Base-by-base conservation (phyloP, 2,888 invertebrate species). In the Aricia artaxerxes region DNA sequence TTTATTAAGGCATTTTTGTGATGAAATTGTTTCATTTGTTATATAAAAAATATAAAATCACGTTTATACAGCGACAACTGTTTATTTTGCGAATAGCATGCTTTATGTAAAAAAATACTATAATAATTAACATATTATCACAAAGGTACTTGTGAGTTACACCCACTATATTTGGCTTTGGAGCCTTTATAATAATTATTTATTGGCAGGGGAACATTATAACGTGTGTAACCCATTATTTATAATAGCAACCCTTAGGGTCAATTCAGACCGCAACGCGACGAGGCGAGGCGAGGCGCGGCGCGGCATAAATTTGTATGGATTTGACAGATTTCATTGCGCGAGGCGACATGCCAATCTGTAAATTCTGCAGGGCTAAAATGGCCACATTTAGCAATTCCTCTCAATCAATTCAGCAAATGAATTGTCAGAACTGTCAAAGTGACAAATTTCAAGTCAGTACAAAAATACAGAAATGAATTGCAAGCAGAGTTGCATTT, bases 121-220 rank as follows among this genome's bases (percentile, higher is more conserved):
- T 76, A 76, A 79, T 78, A 78, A 57, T 31, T 79, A 79, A 75
- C 35, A 76, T 73, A 73, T 84, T 91, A 91, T 91, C 91, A 91
- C 91, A 91, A 88, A 87, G 84, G 85, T 87, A 86, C 85, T 82
- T 83, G 84, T 85, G 87, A 90, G 90, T 91, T 85, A 86, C 4
- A 91, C 91, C 88, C 89, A 79, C 80, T 38, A 80, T 79, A 77
- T 73, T 80, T 81, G 76, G 78, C 49, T 79, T 31, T n/a, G n/a
- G 61, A 69, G 81, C 81, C 81, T 73, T 78, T 72, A 73, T 38
- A 77, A 77, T 64, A 77, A 77, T 64, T 72, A 77, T 64, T 72
- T 16, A 75, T 61, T 44, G 60, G 75, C 60, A 79, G 78, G 38
- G 73, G 57, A 35, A 57, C 31, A 73, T 49, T 49, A 24, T 16